Evolutionary conservation across 2,113 vertebrate genomes (phyloP).

Genomic region (Erpornis zantholeuca): DNA sequence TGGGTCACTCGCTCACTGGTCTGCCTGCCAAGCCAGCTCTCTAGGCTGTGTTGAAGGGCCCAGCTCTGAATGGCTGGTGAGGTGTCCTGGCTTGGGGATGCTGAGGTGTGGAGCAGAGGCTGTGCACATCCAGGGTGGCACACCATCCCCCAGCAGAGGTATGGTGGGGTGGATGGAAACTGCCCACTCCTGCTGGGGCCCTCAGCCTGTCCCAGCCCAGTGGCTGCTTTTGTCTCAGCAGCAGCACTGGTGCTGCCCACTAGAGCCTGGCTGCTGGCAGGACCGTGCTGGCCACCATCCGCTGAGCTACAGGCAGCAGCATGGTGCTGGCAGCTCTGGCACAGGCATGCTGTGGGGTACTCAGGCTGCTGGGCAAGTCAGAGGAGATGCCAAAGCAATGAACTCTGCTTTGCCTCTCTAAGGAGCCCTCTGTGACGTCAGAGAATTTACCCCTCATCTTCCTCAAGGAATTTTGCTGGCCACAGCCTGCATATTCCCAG

Average conservation of each 20-base stretch:
- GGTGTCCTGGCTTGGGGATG: not conserved
- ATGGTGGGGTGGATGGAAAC: accelerated
- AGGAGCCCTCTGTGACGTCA: not conserved
- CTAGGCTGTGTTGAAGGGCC: not conserved
- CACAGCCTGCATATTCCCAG: accelerated
- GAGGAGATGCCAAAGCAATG: not conserved
- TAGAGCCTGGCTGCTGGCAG: not conserved
- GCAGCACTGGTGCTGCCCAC: not conserved
- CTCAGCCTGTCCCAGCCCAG: not conserved
- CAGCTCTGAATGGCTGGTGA: not conserved
- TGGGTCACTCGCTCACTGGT: not conserved
- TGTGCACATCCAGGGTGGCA: not conserved
- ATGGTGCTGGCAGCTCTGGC: not conserved
- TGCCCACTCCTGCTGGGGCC: not conserved
- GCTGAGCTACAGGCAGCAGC: accelerated
- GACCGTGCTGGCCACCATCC: accelerated
- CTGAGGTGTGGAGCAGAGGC: not conserved
- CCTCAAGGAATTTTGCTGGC: not conserved
- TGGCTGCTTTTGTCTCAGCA: not conserved
- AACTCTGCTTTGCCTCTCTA: not conserved
- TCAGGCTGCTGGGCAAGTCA: accelerated
- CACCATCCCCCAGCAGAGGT: accelerated
- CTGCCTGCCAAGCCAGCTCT: not conserved
- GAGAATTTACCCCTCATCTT: not conserved
- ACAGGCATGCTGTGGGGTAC: accelerated